Evolutionary conservation across 2,888 invertebrate species (phyloP), one percentile per base, ranked within the genome.

Genomic region (Bembecia ichneumoniformis): DNA sequence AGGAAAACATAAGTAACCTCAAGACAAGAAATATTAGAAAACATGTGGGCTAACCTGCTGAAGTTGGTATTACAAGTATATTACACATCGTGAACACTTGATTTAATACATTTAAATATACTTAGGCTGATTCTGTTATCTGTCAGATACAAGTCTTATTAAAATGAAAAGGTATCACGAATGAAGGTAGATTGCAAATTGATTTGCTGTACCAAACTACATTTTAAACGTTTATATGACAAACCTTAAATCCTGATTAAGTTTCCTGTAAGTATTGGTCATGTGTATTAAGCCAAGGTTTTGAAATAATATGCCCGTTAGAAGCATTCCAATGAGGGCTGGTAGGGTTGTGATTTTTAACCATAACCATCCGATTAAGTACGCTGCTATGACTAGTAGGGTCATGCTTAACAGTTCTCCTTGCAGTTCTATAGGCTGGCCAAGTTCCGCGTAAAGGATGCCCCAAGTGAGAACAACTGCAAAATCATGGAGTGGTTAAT

Each of bases 261-360:
- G 88, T 58, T 89, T 83, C 49, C 82, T 73, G 67, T 92, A 93
- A 7, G 79, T 78, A 34, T 90, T 90, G 45, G 92, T 91, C 79
- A 86, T 82, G 59, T 89, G 77, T 3, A 93, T 89, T 52, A 91
- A 71, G 0, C 90, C 88, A 17, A 91, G 69, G 66, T 93, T 93
- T 71, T 90, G 91, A 60, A 92, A 89, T 9, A 92, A 53, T 53
- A 94, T 89, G 47, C 94, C 94, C 2, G 92, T 91, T 50, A 93
- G 74, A 40, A 94, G 79, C 93, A 94, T 94, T 16, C 93, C 94
- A 58, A 94, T 91, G 0, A 94, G 82, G 0, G 93, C 91, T 44
- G 94, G 94, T 51, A 94, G 71, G 0, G 92, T 92, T 3, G 92
- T 89, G 17, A 92, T 71, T 57, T 91, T 90, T 53, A 92, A 78